Evolutionary conservation across 92 coral and sea anemone species (phyloP).

Genomic region (Porites evermanni): DNA sequence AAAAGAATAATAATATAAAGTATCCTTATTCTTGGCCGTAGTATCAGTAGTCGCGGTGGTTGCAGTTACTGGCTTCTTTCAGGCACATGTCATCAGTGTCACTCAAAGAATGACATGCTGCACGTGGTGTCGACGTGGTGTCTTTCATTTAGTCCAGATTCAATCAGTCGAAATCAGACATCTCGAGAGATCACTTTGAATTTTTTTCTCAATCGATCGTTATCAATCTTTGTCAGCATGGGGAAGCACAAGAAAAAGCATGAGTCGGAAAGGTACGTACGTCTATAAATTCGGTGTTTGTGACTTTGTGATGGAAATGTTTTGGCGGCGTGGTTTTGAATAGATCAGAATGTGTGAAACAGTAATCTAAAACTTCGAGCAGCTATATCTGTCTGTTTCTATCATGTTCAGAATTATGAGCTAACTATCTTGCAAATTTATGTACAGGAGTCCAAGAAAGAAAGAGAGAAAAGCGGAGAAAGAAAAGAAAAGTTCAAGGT

Average conservation of each 20-base stretch:
- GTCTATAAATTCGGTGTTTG: constrained; percentile 14
- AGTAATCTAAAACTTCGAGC: constrained; percentile 19
- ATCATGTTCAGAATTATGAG: constrained; percentile 29
- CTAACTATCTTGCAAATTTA: constrained; percentile 37
- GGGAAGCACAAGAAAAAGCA: constrained; percentile 31
- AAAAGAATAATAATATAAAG: too few relatives aligned
- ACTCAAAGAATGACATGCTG: constrained; percentile 6
- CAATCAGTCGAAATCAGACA: constrained; percentile 17
- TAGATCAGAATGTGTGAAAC: constrained; percentile 30
- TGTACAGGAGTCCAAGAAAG: constrained; percentile 34
- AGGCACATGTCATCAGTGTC: constrained; percentile 1
- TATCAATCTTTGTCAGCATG: constrained; percentile 26
- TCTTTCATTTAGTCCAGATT: constrained; percentile 15
- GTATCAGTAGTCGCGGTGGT: too few relatives aligned
- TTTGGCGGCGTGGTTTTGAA: constrained; percentile 40
- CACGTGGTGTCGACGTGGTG: constrained; percentile 10
- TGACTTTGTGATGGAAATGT: constrained; percentile 30
- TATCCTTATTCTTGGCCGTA: too few relatives aligned
- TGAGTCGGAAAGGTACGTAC: constrained; percentile 18
- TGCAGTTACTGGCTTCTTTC: too few relatives aligned
- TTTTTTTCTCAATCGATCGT: constrained; percentile 28
- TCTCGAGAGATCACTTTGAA: constrained; percentile 17
- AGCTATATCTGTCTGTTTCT: constrained; percentile 20
- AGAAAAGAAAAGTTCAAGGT: constrained; percentile 14
- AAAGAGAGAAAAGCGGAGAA: constrained; percentile 32